Percentiles rank a stretch among this genome's conserved stretches.
Evolutionary conservation across 2,888 invertebrate genomes (phyloP).

Genomic region (Halictus ligatus): DNA sequence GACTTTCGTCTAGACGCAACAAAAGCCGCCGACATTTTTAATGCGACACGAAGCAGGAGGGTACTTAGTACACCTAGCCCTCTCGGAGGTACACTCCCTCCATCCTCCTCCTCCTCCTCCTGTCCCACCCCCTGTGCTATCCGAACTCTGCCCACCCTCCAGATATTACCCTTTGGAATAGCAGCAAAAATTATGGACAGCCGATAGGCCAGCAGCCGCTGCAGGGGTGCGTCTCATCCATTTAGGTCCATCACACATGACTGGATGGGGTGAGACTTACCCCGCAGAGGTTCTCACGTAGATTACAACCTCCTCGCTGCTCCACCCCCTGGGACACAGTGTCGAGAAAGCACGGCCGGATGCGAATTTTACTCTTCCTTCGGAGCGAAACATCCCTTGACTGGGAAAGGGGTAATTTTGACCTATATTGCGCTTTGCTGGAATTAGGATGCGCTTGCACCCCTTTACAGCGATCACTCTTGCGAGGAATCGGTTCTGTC

Average conservation of each 20-base stretch:
- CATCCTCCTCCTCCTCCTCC: slow-evolving; percentile 64
- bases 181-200: slow-evolving; percentile 83
- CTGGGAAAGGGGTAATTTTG: neutral
- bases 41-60: slow-evolving; percentile 69
- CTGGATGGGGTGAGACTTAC: slow-evolving; percentile 83
- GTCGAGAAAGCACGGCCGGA: slow-evolving; percentile 17
- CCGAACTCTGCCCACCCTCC: slow-evolving; percentile 60
- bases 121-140: slow-evolving; percentile 61
- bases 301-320: slow-evolving; percentile 72
- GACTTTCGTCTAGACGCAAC: slow-evolving; percentile 55
- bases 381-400: neutral
- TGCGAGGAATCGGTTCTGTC: neutral
- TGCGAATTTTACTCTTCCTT: slow-evolving; percentile 5
- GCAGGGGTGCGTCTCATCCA: slow-evolving; percentile 84
- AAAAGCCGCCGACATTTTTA: slow-evolving; percentile 71
- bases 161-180: slow-evolving; percentile 82
- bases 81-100: slow-evolving; percentile 62
- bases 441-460: neutral
- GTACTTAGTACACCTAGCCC: slow-evolving; percentile 73
- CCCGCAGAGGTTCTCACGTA: slow-evolving; percentile 83
- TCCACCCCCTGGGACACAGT: slow-evolving; percentile 11
- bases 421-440: neutral
- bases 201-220: slow-evolving; percentile 78
- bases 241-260: slow-evolving; percentile 84
- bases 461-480: neutral